Percentiles rank a stretch among this genome's conserved stretches.
Evolutionary conservation across 2,113 vertebrate species (phyloP).

Genomic region (Seriola dumerili): DNA sequence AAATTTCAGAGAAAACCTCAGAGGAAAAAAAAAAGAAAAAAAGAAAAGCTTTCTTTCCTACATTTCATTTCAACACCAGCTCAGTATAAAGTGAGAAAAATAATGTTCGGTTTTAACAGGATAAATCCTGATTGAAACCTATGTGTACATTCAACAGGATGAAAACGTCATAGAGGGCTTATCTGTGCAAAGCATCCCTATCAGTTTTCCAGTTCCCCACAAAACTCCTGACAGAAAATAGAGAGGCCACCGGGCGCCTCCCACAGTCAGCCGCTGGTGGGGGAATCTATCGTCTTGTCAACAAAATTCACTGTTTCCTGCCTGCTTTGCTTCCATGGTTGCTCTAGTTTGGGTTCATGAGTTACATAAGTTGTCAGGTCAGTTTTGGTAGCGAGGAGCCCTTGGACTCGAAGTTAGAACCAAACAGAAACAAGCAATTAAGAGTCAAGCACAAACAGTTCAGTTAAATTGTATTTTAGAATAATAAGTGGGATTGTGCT

Average conservation of each 20-base stretch:
- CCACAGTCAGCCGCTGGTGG: constrained; percentile 1
- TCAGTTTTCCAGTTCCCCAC: constrained; percentile 13
- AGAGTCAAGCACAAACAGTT: constrained; percentile 31
- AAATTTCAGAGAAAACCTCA: not conserved
- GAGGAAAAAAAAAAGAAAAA: not conserved
- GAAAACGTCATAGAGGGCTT: not conserved
- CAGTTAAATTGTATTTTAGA: constrained; percentile 18
- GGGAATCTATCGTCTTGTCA: constrained; percentile 9
- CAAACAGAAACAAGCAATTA: not conserved
- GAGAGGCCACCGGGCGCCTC: constrained; percentile 6
- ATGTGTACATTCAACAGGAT: not conserved
- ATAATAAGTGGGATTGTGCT: constrained; percentile 22
- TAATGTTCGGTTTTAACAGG: not conserved
- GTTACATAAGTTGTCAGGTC: not conserved
- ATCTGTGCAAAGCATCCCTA: not conserved
- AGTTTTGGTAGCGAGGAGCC: not conserved
- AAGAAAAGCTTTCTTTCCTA: not conserved
- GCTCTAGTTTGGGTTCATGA: not conserved
- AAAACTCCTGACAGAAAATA: constrained; percentile 1
- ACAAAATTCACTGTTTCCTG: not conserved
- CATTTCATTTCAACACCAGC: not conserved
- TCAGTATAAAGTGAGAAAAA: not conserved
- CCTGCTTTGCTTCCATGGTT: not conserved
- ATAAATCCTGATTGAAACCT: not conserved
- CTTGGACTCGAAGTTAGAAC: constrained; percentile 4